These are phyloP conservation scores for Oreochromis grahami DNA, from an alignment of 2,797 vertebrate species.

Conservation along the genomic window DNA sequence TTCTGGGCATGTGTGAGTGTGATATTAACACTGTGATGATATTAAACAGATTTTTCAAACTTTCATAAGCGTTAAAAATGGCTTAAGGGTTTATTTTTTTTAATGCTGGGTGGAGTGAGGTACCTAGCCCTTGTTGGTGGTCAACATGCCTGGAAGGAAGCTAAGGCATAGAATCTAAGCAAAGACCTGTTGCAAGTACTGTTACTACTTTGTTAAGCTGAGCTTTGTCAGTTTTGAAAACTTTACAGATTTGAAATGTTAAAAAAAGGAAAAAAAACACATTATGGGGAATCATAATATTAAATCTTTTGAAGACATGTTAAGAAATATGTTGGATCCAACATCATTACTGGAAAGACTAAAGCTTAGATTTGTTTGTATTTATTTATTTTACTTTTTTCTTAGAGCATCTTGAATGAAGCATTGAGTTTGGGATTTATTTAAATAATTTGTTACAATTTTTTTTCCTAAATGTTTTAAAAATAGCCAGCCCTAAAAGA, in stretches of 20 bases:
- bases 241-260: rapidly evolving
- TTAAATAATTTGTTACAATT: not conserved
- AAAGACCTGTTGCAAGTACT: not conserved
- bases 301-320: not conserved
- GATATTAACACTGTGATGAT: not conserved
- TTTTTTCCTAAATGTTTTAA: not conserved
- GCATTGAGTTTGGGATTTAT: not conserved
- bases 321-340: not conserved
- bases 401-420: not conserved
- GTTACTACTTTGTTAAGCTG: not conserved
- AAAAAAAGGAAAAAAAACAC: not conserved
- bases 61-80: not conserved
- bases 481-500: not conserved
- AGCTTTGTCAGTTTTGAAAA: not conserved
- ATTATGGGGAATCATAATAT: not conserved
- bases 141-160: not conserved
- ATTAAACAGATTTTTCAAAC: not conserved
- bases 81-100: not conserved
- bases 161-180: not conserved
- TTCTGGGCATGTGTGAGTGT: not conserved
- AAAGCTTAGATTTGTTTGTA: not conserved
- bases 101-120: not conserved
- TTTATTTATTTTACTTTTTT: not conserved
- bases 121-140: not conserved
- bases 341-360: not conserved